Conservation (phyloP, 2,797 vertebrate species). For the Sciurus carolinensis region DNA sequence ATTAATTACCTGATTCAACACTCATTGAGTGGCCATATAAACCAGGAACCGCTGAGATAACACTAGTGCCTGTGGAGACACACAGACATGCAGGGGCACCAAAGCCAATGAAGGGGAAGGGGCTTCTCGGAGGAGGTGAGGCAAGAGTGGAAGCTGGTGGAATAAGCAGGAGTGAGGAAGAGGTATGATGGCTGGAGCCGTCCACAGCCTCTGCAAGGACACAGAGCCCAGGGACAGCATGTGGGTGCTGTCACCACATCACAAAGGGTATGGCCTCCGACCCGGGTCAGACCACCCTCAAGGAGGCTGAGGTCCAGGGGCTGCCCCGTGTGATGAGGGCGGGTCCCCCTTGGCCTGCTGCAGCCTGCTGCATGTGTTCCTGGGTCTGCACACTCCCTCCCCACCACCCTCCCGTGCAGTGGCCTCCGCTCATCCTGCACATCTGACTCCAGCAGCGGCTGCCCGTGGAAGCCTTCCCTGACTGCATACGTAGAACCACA, state of each 20-base stretch:
- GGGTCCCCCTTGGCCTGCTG: no score
- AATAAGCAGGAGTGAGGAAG: background rate
- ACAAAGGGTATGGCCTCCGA: background rate
- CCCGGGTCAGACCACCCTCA: background rate
- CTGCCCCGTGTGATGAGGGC: background rate
- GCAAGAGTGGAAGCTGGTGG: background rate
- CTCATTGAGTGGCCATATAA: rapidly evolving
- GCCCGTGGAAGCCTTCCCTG: background rate
- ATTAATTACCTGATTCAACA: background rate
- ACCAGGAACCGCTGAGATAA: background rate
- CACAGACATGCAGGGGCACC: background rate
- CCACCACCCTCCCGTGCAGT: rapidly evolving
- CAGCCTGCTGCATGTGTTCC: background rate
- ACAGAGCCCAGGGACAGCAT: background rate
- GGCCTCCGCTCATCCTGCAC: background rate
- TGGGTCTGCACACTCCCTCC: background rate
- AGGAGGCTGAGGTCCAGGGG: background rate
- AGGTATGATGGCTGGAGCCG: background rate
- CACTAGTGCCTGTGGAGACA: background rate
- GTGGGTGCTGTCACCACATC: background rate
- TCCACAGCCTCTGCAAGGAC: background rate
- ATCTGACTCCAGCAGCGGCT: background rate
- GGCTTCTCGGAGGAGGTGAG: slow-evolving; percentile 6
- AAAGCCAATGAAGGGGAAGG: background rate
- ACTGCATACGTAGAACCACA: rapidly evolving